Evolutionary conservation across 2,797 vertebrate genomes (phyloP), one percentile per base, ranked within the genome.

Genomic region (Nannoperca australis): DNA sequence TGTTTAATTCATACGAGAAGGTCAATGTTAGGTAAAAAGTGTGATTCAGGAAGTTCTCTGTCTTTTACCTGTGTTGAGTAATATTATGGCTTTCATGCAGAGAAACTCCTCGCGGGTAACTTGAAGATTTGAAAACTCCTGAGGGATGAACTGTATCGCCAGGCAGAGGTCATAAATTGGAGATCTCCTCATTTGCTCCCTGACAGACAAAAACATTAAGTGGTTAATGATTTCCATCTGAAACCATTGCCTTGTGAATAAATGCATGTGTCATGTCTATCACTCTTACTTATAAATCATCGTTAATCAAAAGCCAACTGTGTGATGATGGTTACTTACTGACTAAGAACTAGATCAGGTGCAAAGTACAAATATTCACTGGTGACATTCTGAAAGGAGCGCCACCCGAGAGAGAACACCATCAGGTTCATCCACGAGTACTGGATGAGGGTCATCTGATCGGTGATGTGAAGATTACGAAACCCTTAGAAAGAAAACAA

Each of bases 401-500:
- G 96, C 98, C 98, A 99, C 1, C 98, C 98, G 47, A 99, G 92
- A 0, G 97, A 96, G 87, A 99, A 99, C 71, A 98, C 96, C 98
- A 99, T 98, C 67, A 99, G 89, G 88, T 97, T 98, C 98, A 99
- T 99, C 98, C 98, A 99, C 0, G 98, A 99, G 90, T 98, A 99
- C 84, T 99, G 98, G 82, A 99, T 99, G n/a, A 99, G 96, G 1
- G 96, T 98, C 96, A 99, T 99, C 95, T 99, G 98, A 85, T 99
- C 98, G 13, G 94, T 97, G 3, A 99, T 99, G 88, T 99, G 98
- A 73, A 99, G 96, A 86, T 95, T 97, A 77, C 97, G 96, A 93
- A 99, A 99, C 72, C 98, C 98, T 99, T 69, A 3, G 87, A 59
- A 62, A 79, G 15, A 76, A 22, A 82, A 45, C 1, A 64, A 45